Evolutionary conservation across 1,140 invertebrate species (phyloP).

Genomic region (Philopotamus ludificatus): DNA sequence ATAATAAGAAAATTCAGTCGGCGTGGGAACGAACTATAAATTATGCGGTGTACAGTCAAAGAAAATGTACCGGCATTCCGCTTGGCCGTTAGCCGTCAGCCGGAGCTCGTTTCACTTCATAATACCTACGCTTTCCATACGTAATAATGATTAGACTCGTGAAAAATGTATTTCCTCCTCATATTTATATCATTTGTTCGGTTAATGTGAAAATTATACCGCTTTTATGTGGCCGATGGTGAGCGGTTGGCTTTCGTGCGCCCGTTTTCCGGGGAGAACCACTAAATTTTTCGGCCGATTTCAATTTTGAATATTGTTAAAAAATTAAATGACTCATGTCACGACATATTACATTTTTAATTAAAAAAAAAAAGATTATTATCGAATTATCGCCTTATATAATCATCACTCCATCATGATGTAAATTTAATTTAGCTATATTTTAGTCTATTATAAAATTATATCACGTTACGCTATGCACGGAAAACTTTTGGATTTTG

Average conservation of each 20-base stretch:
- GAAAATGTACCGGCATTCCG: constrained; percentile 15
- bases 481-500: no score
- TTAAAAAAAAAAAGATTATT: no score
- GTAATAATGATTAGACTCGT: constrained; percentile 6
- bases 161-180: neutral
- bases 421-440: no score
- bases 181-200: neutral
- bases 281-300: no score
- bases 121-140: constrained; percentile 16
- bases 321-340: no score
- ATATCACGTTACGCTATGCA: no score
- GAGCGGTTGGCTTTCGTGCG: neutral
- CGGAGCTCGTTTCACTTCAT: constrained; percentile 3
- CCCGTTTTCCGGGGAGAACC: no score
- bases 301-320: no score
- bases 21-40: constrained; percentile 23
- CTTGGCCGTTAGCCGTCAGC: constrained; percentile 12
- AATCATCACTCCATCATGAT: no score
- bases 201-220: neutral
- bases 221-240: neutral
- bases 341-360: no score
- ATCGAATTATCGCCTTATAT: no score
- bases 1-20: constrained; percentile 18
- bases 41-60: constrained; percentile 19
- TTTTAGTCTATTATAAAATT: no score